These are phyloP conservation scores for Fabriciana adippe DNA, from an alignment of 2,888 invertebrate genomes.

Conservation along the genomic window DNA sequence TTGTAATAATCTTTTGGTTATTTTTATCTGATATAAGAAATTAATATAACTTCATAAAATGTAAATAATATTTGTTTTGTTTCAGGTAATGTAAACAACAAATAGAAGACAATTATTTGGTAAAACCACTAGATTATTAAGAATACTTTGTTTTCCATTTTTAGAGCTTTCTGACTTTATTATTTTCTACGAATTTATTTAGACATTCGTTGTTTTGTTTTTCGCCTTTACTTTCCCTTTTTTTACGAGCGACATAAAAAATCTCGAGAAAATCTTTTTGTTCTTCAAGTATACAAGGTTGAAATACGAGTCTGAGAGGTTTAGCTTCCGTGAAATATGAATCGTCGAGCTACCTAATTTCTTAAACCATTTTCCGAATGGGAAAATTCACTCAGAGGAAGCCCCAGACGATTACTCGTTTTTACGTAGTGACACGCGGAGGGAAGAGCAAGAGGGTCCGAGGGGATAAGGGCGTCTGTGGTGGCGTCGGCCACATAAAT, in stretches of 20 bases:
- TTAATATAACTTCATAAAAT: no score
- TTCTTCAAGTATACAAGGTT: slow-evolving; percentile 34
- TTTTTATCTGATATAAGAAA: no score
- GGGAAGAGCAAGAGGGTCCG: slow-evolving; percentile 49
- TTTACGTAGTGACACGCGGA: slow-evolving; percentile 58
- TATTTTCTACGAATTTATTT: slow-evolving; percentile 53
- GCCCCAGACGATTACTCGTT: slow-evolving; percentile 73
- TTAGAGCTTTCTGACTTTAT: slow-evolving; percentile 37
- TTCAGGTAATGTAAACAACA: slow-evolving; percentile 47
- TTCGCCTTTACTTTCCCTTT: slow-evolving; percentile 47
- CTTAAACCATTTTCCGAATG: slow-evolving; percentile 72
- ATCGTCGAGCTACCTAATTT: slow-evolving; percentile 67
- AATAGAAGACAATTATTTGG: neutral
- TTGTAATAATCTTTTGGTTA: no score
- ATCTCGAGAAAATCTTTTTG: slow-evolving; percentile 47
- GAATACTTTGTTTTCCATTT: slow-evolving; percentile 22
- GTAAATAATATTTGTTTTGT: slow-evolving; percentile 38
- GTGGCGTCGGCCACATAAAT: slow-evolving; percentile 66
- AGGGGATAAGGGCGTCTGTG: slow-evolving; percentile 45
- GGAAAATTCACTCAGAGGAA: slow-evolving; percentile 72
- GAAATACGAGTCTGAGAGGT: slow-evolving; percentile 48
- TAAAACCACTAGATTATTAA: slow-evolving; percentile 12
- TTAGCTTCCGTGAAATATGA: slow-evolving; percentile 63
- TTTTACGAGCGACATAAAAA: slow-evolving; percentile 70
- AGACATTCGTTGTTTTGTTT: slow-evolving; percentile 57